A percentile compares a stretch with the other conserved stretches of the same genome.
Conservation (phyloP, 1,140 invertebrate genomes). For the Acromyrmex heyeri region DNA sequence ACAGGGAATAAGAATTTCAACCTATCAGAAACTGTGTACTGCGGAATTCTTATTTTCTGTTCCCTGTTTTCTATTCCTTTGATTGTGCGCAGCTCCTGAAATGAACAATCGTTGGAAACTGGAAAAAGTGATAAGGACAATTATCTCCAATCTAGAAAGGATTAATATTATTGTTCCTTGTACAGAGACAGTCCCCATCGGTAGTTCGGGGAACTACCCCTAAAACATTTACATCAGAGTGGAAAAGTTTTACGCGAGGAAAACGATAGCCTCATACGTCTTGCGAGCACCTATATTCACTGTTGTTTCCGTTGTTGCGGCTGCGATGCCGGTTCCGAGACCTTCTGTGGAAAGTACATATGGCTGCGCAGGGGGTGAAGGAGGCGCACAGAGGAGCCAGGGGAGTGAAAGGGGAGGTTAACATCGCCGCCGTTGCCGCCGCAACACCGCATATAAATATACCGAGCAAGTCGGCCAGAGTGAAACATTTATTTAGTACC, state of each 20-base stretch:
- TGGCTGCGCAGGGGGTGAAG: conserved; percentile 39
- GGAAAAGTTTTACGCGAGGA: conserved; percentile 76
- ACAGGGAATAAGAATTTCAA: too few species aligned
- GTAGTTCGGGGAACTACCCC: too few species aligned
- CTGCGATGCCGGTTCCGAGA: conserved; percentile 41
- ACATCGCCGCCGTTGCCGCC: conserved; percentile 65
- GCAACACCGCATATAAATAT: conserved; percentile 83
- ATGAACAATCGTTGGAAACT: neutral
- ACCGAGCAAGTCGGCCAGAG: conserved; percentile 73
- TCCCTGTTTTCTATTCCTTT: too few species aligned
- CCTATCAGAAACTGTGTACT: too few species aligned
- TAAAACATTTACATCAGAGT: conserved; percentile 80
- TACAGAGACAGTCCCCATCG: neutral
- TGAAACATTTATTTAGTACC: conserved; percentile 86
- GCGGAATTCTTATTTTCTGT: too few species aligned
- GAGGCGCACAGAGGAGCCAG: conserved; percentile 7
- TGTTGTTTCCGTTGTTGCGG: conserved; percentile 57
- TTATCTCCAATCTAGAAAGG: neutral
- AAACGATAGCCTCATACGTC: conserved; percentile 77
- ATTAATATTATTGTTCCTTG: neutral
- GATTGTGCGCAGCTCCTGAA: too few species aligned
- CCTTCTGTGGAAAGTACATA: conserved; percentile 54
- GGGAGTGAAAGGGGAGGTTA: conserved; percentile 31
- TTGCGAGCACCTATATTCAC: conserved; percentile 63
- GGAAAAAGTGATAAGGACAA: neutral